Evolutionary conservation across 1,140 invertebrate species (phyloP).

Genomic region (Anoplolepis gracilipes): DNA sequence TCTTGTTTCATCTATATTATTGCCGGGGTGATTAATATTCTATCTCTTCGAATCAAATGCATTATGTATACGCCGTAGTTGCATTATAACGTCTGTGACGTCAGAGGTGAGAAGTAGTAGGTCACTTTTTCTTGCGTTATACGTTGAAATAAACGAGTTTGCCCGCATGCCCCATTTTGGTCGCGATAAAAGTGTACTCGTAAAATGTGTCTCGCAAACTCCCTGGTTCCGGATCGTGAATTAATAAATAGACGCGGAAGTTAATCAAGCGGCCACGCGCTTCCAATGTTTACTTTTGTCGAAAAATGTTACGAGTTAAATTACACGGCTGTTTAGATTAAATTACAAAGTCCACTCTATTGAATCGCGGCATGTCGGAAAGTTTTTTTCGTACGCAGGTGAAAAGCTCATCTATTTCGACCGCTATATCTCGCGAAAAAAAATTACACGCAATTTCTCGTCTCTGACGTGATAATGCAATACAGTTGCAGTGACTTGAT

Average conservation of each 20-base stretch:
- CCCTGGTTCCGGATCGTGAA: slow-evolving; percentile 34
- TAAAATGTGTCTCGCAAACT: slow-evolving; percentile 40
- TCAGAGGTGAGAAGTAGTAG: slow-evolving; percentile 18
- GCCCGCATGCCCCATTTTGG: neutral
- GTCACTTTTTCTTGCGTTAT: slow-evolving; percentile 28
- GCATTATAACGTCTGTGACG: neutral
- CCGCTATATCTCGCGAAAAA: neutral
- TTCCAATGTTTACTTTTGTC: slow-evolving; percentile 35
- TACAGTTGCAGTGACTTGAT: neutral
- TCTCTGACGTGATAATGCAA: slow-evolving; percentile 19
- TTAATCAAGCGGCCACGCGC: slow-evolving; percentile 39
- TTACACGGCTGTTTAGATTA: slow-evolving; percentile 40
- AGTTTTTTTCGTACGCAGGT: slow-evolving; percentile 25
- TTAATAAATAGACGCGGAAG: slow-evolving; percentile 52
- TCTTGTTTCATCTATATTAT: slow-evolving; percentile 20
- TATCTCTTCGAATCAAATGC: slow-evolving; percentile 41
- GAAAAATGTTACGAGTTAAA: slow-evolving; percentile 26
- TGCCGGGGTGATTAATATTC: slow-evolving; percentile 24
- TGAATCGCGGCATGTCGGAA: slow-evolving; percentile 30
- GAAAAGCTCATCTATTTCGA: slow-evolving; percentile 43
- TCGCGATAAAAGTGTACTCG: slow-evolving; percentile 42
- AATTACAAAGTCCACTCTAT: slow-evolving; percentile 43
- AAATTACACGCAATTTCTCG: slow-evolving; percentile 52
- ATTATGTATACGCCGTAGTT: neutral
- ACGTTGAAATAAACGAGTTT: slow-evolving; percentile 49